Evolutionary conservation across 2,797 vertebrate species (phyloP), one percentile per base, ranked within the genome.

Genomic region (Meriones psammophilus): DNA sequence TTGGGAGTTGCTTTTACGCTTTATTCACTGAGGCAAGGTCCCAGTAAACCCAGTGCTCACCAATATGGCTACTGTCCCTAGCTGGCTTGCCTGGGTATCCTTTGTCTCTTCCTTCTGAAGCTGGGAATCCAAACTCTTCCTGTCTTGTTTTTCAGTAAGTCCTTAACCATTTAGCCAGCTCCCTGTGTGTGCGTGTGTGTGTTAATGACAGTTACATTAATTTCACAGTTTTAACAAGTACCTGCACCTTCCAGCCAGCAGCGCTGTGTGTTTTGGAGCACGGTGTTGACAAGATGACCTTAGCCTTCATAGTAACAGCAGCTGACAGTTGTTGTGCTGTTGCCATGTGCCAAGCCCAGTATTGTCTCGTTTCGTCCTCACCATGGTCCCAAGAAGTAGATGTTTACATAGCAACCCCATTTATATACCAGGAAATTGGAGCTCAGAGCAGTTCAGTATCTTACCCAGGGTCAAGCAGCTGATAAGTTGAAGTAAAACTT

Each of bases 371-470:
- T 69, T 69, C 68, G 79, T 86, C 46, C 86, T 94, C 17, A 3
- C 26, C 33, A 1, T 28, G 39, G 5, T 12, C 56, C 39, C 71
- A 14, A n/a, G 77, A 77, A 78, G 68, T 46, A 76, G 10, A 33
- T 33, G 30, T 54, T n/a, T 5, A 1, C 22, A 8, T 2, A 30
- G n/a, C n/a, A 26, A 1, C 13, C 1, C 26, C 17, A 8, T 66
- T 86, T 74, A 66, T 22, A 46, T 50, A 76, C 85, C 58, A 87
- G 88, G 26, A 94, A 30, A 30, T n/a, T 5, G 13, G 58, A 64
- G 83, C 56, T 89, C 93, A 50, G 94, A 80, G 78, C 54, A 74
- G 60, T 74, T 42, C 62, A 79, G 39, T 58, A 14, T 71, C 56
- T 58, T 62, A 56, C 58, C 50, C 60, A 54, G 73, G 36, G 46